Conservation (phyloP, 1,140 invertebrate genomes). For the Drosophila repletoides region DNA sequence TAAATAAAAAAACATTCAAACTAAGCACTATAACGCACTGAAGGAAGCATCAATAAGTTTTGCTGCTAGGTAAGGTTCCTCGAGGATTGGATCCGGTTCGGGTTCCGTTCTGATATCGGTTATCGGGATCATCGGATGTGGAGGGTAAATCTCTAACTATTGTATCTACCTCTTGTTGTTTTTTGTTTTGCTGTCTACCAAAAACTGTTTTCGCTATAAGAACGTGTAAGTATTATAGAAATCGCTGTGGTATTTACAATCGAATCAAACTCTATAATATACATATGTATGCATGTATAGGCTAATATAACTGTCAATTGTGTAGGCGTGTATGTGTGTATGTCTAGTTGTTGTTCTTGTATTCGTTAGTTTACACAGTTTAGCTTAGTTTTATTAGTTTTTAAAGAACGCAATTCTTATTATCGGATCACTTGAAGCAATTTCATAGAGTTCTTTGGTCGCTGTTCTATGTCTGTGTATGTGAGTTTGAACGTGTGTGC, state of each 20-base stretch:
- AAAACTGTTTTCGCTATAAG: slow-evolving; percentile 22
- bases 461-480: slow-evolving; percentile 21
- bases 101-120: neutral
- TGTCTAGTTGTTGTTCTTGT: slow-evolving; percentile 11
- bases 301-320: slow-evolving; percentile 44
- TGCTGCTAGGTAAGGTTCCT: slow-evolving; percentile 23
- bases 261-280: slow-evolving; percentile 60
- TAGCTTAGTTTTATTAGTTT: slow-evolving; percentile 60
- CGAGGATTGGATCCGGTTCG: slow-evolving; percentile 23
- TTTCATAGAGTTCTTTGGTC: slow-evolving; percentile 65
- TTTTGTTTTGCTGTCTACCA: slow-evolving; percentile 15
- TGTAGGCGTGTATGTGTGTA: slow-evolving; percentile 8
- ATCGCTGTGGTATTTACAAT: slow-evolving; percentile 66
- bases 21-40: slow-evolving; percentile 42
- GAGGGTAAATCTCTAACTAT: slow-evolving; percentile 18
- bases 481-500: slow-evolving; percentile 7
- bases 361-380: slow-evolving; percentile 32
- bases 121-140: neutral
- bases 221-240: slow-evolving; percentile 11
- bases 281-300: slow-evolving; percentile 65
- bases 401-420: slow-evolving; percentile 65
- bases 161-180: slow-evolving; percentile 28
- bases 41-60: slow-evolving; percentile 51
- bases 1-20: neutral
- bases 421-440: slow-evolving; percentile 79